Base-by-base conservation (phyloP, 2,113 vertebrate genomes). In the Pterocles burchelli region DNA sequence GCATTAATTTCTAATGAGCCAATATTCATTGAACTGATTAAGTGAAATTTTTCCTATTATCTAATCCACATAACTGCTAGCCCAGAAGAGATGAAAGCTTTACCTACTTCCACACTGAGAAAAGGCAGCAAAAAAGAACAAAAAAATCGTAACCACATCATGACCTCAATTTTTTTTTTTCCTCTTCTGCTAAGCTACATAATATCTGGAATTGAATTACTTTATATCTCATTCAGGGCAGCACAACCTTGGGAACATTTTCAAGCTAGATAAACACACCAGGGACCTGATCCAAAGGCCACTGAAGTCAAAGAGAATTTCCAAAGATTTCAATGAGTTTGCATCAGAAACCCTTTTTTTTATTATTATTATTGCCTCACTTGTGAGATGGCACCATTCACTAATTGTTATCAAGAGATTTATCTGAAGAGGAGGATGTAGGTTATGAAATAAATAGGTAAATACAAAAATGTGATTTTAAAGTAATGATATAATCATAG, bases 21-120 rank as follows among this genome's bases (percentile, higher is more conserved):
- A 94, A 95, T 90, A 96, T 94, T 93, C 80, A 94, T 63, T 91
- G 92, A 92, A 90, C 83, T 93, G 73, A 88, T 78, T 90, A 94
- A 93, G 78, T 68, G 3, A 90, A 95, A 84, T 92, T 91, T 63
- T 86, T 91, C 24, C 61, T 74, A n/a, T 87, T 91, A 86, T 70
- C 68, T 95, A 88, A 95, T 94, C 67, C 38, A 2, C 59, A 61
- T 63, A 85, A 84, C n/a, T 92, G 28, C 72, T 96, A 71, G 36
- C 65, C 38, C 57, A 78, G 68, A 93, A 85, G 45, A 81, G 43
- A 81, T 45, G 61, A 76, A 85, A 96, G 63, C 59, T 88, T 88
- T 80, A 74, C 75, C 63, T 90, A 74, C 34, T 73, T 90, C 26
- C 41, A 80, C 17, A 57, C 17, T 33, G 46, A 73, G 51, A 76